Conservation (phyloP, 2,888 invertebrate species). For the Odontomyia ornata region DNA sequence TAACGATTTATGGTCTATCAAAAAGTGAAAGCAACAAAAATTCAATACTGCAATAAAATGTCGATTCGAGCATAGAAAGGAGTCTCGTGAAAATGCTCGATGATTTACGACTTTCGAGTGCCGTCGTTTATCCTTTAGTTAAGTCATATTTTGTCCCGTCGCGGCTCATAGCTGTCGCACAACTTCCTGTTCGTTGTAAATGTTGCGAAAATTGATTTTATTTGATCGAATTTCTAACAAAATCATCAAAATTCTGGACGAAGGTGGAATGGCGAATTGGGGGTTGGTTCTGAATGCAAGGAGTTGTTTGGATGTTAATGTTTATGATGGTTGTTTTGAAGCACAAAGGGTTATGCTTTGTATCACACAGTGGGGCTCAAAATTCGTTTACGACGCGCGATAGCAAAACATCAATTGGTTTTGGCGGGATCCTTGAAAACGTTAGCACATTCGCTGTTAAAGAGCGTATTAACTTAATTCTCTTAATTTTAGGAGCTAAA, state of each 20-base stretch:
- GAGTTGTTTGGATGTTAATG: background rate
- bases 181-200: conserved; percentile 21
- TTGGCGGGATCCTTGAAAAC: no score
- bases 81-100: conserved; percentile 20
- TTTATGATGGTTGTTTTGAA: background rate
- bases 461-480: no score
- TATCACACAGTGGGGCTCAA: background rate
- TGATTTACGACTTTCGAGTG: conserved; percentile 47
- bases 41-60: conserved; percentile 14
- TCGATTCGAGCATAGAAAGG: background rate
- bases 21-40: conserved; percentile 41
- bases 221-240: conserved; percentile 42
- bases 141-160: conserved; percentile 50
- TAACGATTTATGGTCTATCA: conserved; percentile 41
- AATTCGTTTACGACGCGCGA: background rate
- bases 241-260: conserved; percentile 5
- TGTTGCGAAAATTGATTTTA: conserved; percentile 46
- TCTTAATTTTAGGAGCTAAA: no score
- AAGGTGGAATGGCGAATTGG: no score
- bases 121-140: conserved; percentile 49
- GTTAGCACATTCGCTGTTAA: no score
- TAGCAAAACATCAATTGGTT: background rate
- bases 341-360: background rate
- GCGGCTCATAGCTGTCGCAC: conserved; percentile 22
- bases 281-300: conserved; percentile 18